Conservation (phyloP, 2,797 vertebrate genomes). For the Onychomys arenicola region DNA sequence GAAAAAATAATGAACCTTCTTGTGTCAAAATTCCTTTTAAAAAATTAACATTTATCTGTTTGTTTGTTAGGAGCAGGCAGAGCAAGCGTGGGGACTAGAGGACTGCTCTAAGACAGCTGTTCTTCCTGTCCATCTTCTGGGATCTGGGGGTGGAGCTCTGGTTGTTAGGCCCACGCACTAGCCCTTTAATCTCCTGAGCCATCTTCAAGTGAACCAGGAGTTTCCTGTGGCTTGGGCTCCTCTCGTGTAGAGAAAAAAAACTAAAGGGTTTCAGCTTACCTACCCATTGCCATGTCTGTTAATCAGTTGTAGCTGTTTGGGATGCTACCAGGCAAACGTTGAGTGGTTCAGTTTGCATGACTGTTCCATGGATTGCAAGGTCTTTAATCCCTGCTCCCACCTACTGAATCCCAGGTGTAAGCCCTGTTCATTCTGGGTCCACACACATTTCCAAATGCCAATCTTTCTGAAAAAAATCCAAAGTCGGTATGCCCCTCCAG, state of each 20-base stretch:
- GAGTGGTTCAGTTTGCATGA: not conserved
- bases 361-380: not conserved
- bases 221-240: not conserved
- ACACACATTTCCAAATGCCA: not conserved
- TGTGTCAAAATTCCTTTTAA: constrained; percentile 18
- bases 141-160: not conserved
- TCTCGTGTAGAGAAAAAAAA: not conserved
- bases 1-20: constrained; percentile 40
- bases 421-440: not conserved
- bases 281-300: not conserved
- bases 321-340: not conserved
- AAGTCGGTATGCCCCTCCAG: not conserved
- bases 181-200: not conserved
- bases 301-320: not conserved
- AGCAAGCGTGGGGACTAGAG: not conserved
- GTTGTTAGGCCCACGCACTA: no score
- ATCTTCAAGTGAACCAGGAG: not conserved
- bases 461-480: constrained; percentile 13
- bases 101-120: not conserved
- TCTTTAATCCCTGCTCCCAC: constrained; percentile 6
- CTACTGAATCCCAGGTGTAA: not conserved
- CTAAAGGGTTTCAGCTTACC: not conserved
- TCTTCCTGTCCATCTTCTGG: not conserved
- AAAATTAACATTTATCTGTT: not conserved
- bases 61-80: not conserved